Percentiles rank a stretch among this genome's conserved stretches.
phyloP scores from a whole-genome alignment of 2,113 vertebrate genomes.

The Syrrhaptes paradoxus region DNA sequence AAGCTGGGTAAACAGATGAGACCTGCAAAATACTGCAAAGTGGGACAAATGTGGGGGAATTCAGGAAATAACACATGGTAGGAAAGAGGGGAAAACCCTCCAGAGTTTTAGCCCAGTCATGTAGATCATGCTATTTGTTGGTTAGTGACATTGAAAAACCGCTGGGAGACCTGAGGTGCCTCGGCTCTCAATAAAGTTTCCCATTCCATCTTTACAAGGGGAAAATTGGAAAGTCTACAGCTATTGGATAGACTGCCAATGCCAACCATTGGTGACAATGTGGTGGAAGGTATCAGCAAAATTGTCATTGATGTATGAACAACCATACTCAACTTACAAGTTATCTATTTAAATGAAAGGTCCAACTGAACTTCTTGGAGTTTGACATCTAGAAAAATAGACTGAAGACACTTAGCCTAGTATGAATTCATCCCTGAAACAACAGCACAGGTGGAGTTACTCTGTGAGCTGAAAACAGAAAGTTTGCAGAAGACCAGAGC shows the following conservation, averaged over 20 bases:
- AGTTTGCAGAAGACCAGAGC: neutral
- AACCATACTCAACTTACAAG: neutral
- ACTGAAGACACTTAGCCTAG: neutral
- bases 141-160: neutral
- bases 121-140: neutral
- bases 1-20: neutral
- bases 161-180: neutral
- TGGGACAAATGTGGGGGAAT: neutral
- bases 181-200: neutral
- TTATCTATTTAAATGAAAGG: neutral
- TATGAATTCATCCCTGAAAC: neutral
- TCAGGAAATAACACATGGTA: neutral
- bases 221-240: neutral
- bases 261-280: neutral
- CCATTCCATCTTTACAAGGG: neutral
- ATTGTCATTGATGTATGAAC: neutral
- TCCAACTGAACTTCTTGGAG: neutral
- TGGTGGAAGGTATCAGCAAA: neutral
- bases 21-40: neutral
- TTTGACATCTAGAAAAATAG: neutral
- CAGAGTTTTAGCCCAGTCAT: neutral
- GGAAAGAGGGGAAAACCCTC: neutral
- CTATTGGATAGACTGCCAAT: neutral
- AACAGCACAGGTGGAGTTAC: neutral
- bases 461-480: neutral